Base-by-base conservation (phyloP, 1,140 invertebrate species). In the Brachionus sp. region DNA sequence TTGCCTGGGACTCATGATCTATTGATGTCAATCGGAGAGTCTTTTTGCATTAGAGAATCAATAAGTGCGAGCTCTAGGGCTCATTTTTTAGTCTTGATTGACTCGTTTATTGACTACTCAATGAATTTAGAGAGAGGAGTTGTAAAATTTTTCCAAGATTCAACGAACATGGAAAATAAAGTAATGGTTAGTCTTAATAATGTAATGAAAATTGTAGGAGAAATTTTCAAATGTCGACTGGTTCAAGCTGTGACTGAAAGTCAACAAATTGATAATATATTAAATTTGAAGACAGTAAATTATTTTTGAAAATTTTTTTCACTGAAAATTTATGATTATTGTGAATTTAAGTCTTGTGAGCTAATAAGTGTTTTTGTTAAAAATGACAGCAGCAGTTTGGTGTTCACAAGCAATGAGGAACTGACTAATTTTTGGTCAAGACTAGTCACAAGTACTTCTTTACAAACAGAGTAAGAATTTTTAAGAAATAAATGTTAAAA, bases 1-100 rank as follows among this genome's bases (percentile, higher is more conserved):
- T 25, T 75, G 19, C 70, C 70, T 29, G 70, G 70, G 9, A 75
- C 70, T 1, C 70, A 75, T 33, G 70, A 75, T 75, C 23, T 75
- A 12, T 46, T 75, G 13, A n/a, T 46, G 23, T 19, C 70, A n/a
- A 75, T 75, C 23, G 70, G 70, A 75, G 39, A 75, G 39, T 75
- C 42, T 9, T 46, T 25, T 75, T 44, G 39, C 23, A 75, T 46
- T 46, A 13, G 19, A 6, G 10, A 33, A 23, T 46, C 12, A 29
- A 23, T 25, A 25, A 10, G 46, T 46, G 7, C 35, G 7, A 33
- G 37, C 19, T 39, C 66, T 0, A 39, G 39, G 37, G 6, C 16
- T 19, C 12, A 19, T 39, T 70, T 70, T 39, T 35, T 13, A 70
- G 16, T 0, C 9, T 19, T 44, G 16, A 16, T 42, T 1, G 66